Conservation (phyloP, 2,888 invertebrate species). For the Hymenopus coronatus region DNA sequence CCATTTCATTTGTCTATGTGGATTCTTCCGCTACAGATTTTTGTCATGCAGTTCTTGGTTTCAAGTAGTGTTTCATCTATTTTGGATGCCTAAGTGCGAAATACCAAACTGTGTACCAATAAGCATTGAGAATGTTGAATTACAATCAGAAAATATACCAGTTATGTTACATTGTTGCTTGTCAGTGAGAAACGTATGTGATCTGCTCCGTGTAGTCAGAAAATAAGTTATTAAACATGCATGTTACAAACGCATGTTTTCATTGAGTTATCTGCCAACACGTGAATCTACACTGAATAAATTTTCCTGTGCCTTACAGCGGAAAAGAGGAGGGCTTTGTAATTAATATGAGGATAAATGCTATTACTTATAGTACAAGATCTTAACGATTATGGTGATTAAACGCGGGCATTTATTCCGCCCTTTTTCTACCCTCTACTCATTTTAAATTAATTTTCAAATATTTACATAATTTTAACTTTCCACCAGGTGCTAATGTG, state of each 20-base stretch:
- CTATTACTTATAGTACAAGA: background rate
- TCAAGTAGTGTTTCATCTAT: no score
- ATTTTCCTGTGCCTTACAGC: background rate
- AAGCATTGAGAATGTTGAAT: no score
- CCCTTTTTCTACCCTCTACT: background rate
- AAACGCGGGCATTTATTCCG: background rate
- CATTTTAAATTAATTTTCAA: slow-evolving; percentile 10
- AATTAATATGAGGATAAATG: background rate
- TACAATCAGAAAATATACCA: no score
- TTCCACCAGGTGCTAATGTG: background rate
- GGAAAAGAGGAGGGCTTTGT: background rate
- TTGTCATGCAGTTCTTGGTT: no score
- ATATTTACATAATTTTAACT: slow-evolving; percentile 7
- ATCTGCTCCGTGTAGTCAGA: no score
- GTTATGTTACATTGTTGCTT: no score
- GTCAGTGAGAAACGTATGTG: no score
- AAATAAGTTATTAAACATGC: background rate
- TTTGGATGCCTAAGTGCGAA: no score
- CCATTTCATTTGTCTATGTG: no score
- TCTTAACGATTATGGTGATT: background rate
- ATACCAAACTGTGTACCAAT: no score
- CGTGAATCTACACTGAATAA: background rate
- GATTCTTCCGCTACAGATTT: no score
- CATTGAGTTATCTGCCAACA: background rate
- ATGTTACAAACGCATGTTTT: background rate